phyloP scores from a whole-genome alignment of 2,888 invertebrate species.

The Melanostoma mellinum region DNA sequence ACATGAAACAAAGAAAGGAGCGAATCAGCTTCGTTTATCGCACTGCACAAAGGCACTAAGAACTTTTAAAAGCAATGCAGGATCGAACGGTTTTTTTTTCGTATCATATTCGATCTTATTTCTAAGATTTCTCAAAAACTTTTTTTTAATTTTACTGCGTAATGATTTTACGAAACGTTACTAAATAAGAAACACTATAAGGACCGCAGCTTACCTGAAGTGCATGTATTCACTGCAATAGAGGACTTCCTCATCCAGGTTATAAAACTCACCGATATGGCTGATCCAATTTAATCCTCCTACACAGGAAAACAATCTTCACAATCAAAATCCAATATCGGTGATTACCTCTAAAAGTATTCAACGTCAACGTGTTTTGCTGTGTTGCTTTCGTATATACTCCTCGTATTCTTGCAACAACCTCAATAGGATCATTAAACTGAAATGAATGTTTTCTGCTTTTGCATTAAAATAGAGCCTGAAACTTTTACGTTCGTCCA shows the following conservation, averaged over 20 bases:
- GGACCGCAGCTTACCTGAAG: too few species aligned
- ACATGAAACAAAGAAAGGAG: too few species aligned
- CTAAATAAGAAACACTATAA: too few species aligned
- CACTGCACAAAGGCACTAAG: too few species aligned
- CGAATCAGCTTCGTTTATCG: too few species aligned
- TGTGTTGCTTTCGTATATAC: background rate
- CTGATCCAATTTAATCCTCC: background rate
- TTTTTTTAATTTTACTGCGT: too few species aligned
- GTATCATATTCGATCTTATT: too few species aligned
- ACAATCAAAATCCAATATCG: conserved; percentile 5
- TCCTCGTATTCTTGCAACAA: background rate
- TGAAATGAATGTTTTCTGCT: conserved; percentile 35
- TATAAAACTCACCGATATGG: background rate
- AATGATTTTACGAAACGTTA: too few species aligned
- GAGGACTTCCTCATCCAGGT: background rate
- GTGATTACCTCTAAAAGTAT: conserved; percentile 8
- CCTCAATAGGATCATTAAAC: conserved; percentile 39
- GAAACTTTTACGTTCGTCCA: background rate
- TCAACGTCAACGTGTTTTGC: background rate
- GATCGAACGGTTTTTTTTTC: too few species aligned
- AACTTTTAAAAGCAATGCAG: too few species aligned
- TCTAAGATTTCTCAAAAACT: too few species aligned
- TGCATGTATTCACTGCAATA: too few species aligned
- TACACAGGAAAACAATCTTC: background rate
- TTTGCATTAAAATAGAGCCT: conserved; percentile 13